These are phyloP conservation scores for Synanthedon tipuliformis DNA, from an alignment of 2,888 invertebrate genomes.

Conservation along the genomic window DNA sequence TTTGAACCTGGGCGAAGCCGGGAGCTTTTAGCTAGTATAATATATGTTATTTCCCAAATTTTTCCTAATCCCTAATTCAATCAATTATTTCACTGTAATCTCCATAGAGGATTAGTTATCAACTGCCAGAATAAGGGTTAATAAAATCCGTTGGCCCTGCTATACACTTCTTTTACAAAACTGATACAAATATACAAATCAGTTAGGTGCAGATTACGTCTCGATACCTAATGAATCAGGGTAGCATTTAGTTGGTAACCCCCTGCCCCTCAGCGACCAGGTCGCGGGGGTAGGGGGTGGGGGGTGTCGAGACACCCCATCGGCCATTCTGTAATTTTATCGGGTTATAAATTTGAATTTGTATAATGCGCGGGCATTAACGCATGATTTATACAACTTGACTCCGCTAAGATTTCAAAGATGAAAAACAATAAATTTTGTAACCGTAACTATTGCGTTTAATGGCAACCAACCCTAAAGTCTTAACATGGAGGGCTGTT, in stretches of 20 bases:
- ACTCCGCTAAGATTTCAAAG: conserved; percentile 70
- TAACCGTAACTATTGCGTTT: conserved; percentile 65
- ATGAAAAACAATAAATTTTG: conserved; percentile 71
- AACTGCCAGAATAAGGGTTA: too few relatives aligned
- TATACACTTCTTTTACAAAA: too few relatives aligned
- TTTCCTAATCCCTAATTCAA: too few relatives aligned
- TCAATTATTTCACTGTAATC: too few relatives aligned
- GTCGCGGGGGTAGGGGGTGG: not conserved
- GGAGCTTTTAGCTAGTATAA: too few relatives aligned
- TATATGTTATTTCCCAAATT: too few relatives aligned
- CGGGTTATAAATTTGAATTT: conserved; percentile 72
- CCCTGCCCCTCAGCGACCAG: conserved; percentile 12
- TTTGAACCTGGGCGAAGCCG: too few relatives aligned
- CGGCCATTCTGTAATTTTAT: conserved; percentile 68
- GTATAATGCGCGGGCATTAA: conserved; percentile 68
- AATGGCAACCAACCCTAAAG: conserved; percentile 27
- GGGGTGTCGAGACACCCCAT: conserved; percentile 33
- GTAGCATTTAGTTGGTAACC: conserved; percentile 43
- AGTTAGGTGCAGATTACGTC: not conserved
- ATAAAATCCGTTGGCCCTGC: too few relatives aligned
- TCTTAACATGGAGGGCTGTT: not conserved
- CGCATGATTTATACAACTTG: conserved; percentile 69
- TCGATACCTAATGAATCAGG: conserved; percentile 49
- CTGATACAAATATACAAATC: too few relatives aligned
- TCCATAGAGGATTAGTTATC: too few relatives aligned